These are phyloP conservation scores for Microtus pennsylvanicus DNA, from an alignment of 2,113 vertebrate species.

Conservation along the genomic window DNA sequence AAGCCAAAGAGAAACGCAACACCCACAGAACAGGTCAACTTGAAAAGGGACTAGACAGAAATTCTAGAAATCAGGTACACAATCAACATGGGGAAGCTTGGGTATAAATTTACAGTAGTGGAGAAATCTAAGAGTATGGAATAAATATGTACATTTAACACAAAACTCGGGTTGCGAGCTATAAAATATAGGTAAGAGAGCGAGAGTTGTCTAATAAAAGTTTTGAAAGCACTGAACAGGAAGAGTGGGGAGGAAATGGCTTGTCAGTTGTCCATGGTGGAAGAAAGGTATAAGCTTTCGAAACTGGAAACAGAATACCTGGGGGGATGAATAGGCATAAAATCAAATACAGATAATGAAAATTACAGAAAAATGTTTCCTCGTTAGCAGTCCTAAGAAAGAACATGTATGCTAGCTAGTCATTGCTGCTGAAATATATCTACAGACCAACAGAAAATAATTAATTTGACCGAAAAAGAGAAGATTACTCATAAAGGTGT, in stretches of 20 bases:
- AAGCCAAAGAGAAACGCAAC: background rate
- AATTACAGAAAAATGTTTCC: background rate
- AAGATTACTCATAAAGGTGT: background rate
- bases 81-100: background rate
- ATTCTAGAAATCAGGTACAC: background rate
- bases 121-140: background rate
- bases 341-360: background rate
- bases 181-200: background rate
- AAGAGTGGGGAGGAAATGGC: background rate
- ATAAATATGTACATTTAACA: background rate
- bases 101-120: background rate
- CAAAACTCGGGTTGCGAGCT: background rate
- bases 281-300: background rate
- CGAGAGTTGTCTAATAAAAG: background rate
- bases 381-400: background rate
- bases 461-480: background rate
- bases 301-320: background rate
- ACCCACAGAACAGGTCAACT: background rate
- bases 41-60: background rate
- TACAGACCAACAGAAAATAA: background rate
- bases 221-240: background rate
- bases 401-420: background rate
- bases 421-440: background rate
- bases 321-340: background rate
- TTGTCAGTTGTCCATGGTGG: background rate